phyloP scores from a whole-genome alignment of 1,140 invertebrate genomes.

The Scaptomyza graminum region DNA sequence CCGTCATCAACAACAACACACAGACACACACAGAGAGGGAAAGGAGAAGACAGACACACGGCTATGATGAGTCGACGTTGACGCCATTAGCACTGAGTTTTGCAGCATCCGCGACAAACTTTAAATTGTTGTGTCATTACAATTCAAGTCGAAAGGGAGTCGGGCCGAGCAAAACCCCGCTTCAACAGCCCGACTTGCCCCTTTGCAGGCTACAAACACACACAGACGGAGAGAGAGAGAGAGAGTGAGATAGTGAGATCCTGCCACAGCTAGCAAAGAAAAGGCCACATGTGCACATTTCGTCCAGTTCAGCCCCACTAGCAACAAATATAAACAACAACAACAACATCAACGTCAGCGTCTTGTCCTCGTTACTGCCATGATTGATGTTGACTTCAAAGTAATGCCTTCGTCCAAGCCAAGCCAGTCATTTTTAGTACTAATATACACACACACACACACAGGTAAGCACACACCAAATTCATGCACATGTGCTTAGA shows the following conservation, averaged over 20 bases:
- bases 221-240: too few species aligned
- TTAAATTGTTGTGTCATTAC: constrained; percentile 81
- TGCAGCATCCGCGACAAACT: constrained; percentile 81
- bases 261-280: constrained; percentile 34
- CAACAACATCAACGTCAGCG: constrained; percentile 4
- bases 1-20: constrained; percentile 73
- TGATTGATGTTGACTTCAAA: constrained; percentile 57
- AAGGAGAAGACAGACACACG: constrained; percentile 18
- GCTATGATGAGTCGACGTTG: constrained; percentile 74
- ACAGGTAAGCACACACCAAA: constrained; percentile 23
- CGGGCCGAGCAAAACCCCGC: neutral
- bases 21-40: constrained; percentile 10
- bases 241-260: neutral
- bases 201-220: neutral
- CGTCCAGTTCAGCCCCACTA: constrained; percentile 24
- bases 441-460: neutral
- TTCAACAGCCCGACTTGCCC: neutral
- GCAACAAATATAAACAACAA: neutral
- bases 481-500: constrained; percentile 15
- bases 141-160: constrained; percentile 63
- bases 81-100: constrained; percentile 79
- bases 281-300: constrained; percentile 53
- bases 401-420: constrained; percentile 47
- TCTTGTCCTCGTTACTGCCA: constrained; percentile 50
- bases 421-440: constrained; percentile 40